These are phyloP conservation scores for Drosophila multiciliata DNA, from an alignment of 2,888 invertebrate species.

Conservation along the genomic window DNA sequence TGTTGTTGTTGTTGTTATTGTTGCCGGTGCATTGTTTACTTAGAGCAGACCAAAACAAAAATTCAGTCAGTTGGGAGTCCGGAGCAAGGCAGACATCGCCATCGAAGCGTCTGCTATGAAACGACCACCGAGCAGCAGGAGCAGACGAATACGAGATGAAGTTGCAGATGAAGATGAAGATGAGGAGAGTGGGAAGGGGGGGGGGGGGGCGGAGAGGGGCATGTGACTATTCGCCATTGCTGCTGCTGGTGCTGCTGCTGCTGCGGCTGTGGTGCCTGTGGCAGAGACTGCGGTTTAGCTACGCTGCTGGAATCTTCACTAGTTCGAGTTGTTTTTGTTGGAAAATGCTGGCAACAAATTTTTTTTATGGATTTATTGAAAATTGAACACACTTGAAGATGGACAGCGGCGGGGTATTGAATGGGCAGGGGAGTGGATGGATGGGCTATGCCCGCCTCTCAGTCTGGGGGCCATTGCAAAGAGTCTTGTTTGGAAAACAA, in stretches of 20 bases:
- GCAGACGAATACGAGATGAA: slow-evolving; percentile 21
- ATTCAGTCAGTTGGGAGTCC: slow-evolving; percentile 58
- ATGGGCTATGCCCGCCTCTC: slow-evolving; percentile 61
- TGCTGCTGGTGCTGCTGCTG: slow-evolving; percentile 22
- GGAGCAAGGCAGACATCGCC: slow-evolving; percentile 52
- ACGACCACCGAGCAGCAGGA: slow-evolving; percentile 58
- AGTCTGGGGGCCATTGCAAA: slow-evolving; percentile 63
- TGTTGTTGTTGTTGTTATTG: slow-evolving; percentile 36
- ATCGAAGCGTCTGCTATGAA: slow-evolving; percentile 58
- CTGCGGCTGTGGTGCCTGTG: slow-evolving; percentile 40
- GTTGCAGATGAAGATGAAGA: slow-evolving; percentile 27
- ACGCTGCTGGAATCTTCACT: slow-evolving; percentile 43
- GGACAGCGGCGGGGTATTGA: neutral
- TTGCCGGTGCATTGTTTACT: slow-evolving; percentile 71
- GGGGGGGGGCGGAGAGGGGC: slow-evolving; percentile 17
- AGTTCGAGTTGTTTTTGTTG: slow-evolving; percentile 22
- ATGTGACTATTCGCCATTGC: slow-evolving; percentile 24
- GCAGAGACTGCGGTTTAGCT: slow-evolving; percentile 47
- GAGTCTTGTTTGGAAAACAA: slow-evolving; percentile 75
- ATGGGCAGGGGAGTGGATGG: neutral
- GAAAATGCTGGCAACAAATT: slow-evolving; percentile 46
- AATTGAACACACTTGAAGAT: slow-evolving; percentile 75
- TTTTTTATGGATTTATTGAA: slow-evolving; percentile 78
- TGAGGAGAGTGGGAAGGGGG: slow-evolving; percentile 7
- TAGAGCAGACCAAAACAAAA: slow-evolving; percentile 73